Conservation (phyloP, 1,140 invertebrate genomes). For the Bombus sylvicola region DNA sequence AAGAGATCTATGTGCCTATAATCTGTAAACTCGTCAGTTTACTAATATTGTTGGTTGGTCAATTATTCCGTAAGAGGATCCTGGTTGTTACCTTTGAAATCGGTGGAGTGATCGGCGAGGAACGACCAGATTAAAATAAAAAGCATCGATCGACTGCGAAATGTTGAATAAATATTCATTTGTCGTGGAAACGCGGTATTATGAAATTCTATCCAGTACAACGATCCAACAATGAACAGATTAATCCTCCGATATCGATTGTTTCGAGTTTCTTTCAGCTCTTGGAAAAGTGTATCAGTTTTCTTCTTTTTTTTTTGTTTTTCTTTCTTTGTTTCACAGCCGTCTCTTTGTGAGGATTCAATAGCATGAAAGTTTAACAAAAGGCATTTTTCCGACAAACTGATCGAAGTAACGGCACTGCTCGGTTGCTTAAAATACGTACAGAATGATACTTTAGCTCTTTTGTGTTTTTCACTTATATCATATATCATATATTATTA, state of each 20-base stretch:
- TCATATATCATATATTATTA: neutral
- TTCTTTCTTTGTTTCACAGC: neutral
- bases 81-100: neutral
- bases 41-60: neutral
- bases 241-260: slow-evolving; percentile 12
- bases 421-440: neutral
- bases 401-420: neutral
- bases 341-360: neutral
- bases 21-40: neutral
- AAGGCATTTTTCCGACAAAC: neutral
- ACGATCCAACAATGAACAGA: neutral
- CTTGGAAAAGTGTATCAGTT: neutral
- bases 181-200: neutral
- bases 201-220: neutral
- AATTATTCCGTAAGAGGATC: neutral
- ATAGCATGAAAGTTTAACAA: neutral
- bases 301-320: neutral
- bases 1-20: too few species aligned
- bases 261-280: neutral
- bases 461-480: neutral
- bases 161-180: slow-evolving; percentile 24
- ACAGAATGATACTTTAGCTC: too few species aligned
- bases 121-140: neutral
- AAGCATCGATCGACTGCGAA: neutral
- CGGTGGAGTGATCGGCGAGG: neutral